These are phyloP conservation scores for Symphodus melops DNA, from an alignment of 2,113 vertebrate genomes.

Conservation along the genomic window DNA sequence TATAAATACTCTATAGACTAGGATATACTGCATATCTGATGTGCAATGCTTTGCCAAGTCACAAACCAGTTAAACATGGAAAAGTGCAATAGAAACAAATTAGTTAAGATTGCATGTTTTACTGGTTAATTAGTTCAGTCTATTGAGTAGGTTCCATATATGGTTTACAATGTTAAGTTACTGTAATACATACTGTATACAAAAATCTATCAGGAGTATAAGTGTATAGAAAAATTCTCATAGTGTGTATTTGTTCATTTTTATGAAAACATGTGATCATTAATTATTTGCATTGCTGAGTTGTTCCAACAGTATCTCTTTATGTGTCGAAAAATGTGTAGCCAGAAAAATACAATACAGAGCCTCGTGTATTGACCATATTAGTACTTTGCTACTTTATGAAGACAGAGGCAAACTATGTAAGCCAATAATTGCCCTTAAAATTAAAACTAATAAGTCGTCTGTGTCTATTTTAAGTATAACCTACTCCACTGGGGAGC, in stretches of 20 bases:
- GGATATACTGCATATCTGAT: slow-evolving; percentile 30
- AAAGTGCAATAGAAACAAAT: slow-evolving; percentile 4
- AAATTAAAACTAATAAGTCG: slow-evolving; percentile 14
- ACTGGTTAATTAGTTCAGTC: too few species aligned
- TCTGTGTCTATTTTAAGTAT: slow-evolving; percentile 35
- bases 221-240: too few species aligned
- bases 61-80: slow-evolving; percentile 4
- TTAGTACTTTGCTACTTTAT: slow-evolving; percentile 30
- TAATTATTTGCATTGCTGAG: too few species aligned
- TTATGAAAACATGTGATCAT: too few species aligned
- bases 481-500: slow-evolving; percentile 24
- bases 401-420: not conserved
- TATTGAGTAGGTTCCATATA: too few species aligned
- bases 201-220: not conserved
- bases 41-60: not conserved
- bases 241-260: too few species aligned
- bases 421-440: slow-evolving; percentile 24
- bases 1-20: slow-evolving; percentile 44
- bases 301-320: too few species aligned
- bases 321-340: too few species aligned
- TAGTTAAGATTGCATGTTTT: not conserved
- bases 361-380: slow-evolving; percentile 27
- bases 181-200: slow-evolving; percentile 7
- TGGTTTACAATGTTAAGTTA: too few species aligned
- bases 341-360: not conserved